phyloP scores from a whole-genome alignment of 2,113 vertebrate genomes.

The Prolemur simus region DNA sequence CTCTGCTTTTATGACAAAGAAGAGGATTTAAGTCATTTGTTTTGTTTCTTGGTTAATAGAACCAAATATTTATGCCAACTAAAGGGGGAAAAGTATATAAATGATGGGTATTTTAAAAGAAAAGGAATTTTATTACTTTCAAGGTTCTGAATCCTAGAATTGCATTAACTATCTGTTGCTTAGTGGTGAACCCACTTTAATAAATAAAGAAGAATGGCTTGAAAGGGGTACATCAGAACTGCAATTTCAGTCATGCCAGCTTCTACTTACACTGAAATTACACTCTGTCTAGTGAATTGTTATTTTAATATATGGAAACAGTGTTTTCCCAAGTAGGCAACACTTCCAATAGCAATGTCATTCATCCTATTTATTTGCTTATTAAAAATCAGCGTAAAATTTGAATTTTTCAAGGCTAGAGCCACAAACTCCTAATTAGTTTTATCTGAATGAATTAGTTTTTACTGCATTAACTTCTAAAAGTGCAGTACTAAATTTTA shows the following conservation, averaged over 20 bases:
- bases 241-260: not conserved
- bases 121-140: not conserved
- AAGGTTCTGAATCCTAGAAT: not conserved
- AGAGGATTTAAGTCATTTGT: not conserved
- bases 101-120: not conserved
- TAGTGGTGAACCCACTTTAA: not conserved
- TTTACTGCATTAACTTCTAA: constrained; percentile 31
- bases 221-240: not conserved
- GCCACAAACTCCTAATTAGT: constrained; percentile 38
- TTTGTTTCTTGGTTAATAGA: not conserved
- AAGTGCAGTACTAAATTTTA: constrained; percentile 16
- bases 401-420: constrained; percentile 13
- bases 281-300: not conserved
- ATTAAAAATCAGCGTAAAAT: constrained; percentile 61
- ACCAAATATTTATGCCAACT: constrained; percentile 8
- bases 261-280: constrained; percentile 1
- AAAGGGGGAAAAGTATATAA: not conserved
- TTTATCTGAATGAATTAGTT: constrained; percentile 43
- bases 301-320: constrained; percentile 12
- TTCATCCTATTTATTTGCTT: constrained; percentile 54
- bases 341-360: not conserved
- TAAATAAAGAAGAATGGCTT: not conserved
- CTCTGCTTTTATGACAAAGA: not conserved
- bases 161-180: not conserved
- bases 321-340: not conserved